A percentile compares a stretch with the other conserved stretches of the same genome.
phyloP scores from a whole-genome alignment of 2,888 invertebrate species.

The Drosophila diplacantha region DNA sequence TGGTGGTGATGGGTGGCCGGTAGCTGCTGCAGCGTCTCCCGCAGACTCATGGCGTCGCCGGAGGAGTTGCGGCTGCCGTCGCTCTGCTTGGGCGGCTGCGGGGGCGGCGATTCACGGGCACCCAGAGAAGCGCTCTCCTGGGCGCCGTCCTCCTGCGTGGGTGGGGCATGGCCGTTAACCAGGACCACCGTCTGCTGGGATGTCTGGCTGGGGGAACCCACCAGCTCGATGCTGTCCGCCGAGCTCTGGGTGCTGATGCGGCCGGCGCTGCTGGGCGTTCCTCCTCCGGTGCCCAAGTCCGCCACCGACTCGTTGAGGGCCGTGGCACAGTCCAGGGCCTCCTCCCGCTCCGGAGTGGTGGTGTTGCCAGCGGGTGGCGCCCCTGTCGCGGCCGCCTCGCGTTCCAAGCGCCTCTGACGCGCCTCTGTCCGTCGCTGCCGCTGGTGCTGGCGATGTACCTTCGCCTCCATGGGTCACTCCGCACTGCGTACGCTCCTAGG shows the following conservation, averaged over 20 bases:
- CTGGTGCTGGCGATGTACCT: conserved; percentile 78
- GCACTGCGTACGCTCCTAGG: conserved; percentile 32
- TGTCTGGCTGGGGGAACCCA: conserved; percentile 64
- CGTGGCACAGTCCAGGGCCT: conserved; percentile 48
- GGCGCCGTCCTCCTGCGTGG: conserved; percentile 40
- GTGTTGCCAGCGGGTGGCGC: conserved; percentile 25
- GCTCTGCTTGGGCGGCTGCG: conserved; percentile 61
- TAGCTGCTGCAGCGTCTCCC: conserved; percentile 75
- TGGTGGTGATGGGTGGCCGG: conserved; percentile 67
- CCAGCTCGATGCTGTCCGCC: conserved; percentile 65
- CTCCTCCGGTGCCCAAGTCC: conserved; percentile 29
- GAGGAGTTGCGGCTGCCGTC: conserved; percentile 73
- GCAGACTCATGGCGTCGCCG: conserved; percentile 75
- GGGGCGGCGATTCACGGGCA: conserved; percentile 46
- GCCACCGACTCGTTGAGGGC: conserved; percentile 44
- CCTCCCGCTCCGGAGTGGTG: conserved; percentile 41
- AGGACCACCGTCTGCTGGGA: conserved; percentile 74
- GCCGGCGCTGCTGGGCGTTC: conserved; percentile 48
- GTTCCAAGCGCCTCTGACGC: conserved; percentile 73
- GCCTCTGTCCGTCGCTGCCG: conserved; percentile 75
- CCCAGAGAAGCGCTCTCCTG: conserved; percentile 49
- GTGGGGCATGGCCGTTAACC: conserved; percentile 73
- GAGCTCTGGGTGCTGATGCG: conserved; percentile 66
- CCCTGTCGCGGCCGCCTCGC: conserved; percentile 65
- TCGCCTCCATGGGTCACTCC: conserved; percentile 71